Conservation (phyloP, 2,797 vertebrate species). For the Anas georgica region DNA sequence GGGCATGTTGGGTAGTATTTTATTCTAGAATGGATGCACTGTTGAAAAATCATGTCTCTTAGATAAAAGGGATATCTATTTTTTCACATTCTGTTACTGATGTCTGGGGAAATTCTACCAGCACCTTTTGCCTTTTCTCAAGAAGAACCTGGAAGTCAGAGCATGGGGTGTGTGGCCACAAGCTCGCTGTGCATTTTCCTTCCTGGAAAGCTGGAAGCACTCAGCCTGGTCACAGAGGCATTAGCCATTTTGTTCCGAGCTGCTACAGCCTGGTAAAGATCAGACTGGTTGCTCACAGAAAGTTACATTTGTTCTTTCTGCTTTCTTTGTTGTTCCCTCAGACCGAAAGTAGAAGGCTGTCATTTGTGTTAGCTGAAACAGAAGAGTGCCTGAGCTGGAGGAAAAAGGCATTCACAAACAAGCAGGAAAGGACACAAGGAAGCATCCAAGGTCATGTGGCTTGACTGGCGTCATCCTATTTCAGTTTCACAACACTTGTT, state of each 20-base stretch:
- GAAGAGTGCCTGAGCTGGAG: neutral
- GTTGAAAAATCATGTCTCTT: neutral
- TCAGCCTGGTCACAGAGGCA: neutral
- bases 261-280: neutral
- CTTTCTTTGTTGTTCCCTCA: neutral
- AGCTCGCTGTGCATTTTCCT: neutral
- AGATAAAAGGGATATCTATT: neutral
- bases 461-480: neutral
- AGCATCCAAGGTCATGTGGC: neutral
- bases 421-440: neutral
- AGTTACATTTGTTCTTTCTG: neutral
- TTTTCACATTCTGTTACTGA: neutral
- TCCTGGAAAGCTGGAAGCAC: neutral
- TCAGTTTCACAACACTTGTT: neutral
- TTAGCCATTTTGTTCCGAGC: neutral
- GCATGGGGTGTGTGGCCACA: neutral
- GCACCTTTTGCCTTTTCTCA: neutral
- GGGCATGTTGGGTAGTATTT: neutral
- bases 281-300: neutral
- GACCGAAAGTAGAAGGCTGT: neutral
- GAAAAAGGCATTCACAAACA: neutral
- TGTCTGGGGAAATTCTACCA: neutral
- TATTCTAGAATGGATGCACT: neutral
- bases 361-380: neutral
- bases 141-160: neutral